Conservation (phyloP, 2,888 invertebrate genomes). For the Geophilus truncorum region DNA sequence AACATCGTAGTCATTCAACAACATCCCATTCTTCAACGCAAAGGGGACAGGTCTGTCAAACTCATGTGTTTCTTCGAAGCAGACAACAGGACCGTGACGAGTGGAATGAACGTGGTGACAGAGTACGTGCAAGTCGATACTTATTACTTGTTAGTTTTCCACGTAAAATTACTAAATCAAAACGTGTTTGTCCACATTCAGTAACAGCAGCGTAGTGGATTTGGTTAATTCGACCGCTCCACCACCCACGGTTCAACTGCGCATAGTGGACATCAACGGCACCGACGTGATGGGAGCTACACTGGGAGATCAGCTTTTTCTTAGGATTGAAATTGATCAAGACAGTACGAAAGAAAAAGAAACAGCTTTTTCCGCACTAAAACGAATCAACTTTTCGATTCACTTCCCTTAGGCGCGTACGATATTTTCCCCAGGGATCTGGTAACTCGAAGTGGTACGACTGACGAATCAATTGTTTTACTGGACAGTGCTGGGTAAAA, state of each 20-base stretch:
- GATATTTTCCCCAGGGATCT: conserved; percentile 65
- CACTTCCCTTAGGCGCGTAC: conserved; percentile 50
- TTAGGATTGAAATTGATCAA: conserved; percentile 58
- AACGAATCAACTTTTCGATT: not conserved
- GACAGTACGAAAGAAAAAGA: conserved; percentile 49
- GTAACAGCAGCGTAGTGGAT: conserved; percentile 37
- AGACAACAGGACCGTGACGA: conserved; percentile 41
- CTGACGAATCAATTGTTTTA: conserved; percentile 28
- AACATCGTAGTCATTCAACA: conserved; percentile 71
- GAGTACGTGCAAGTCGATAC: conserved; percentile 38
- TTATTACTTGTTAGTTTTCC: no score
- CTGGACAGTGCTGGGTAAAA: conserved; percentile 22
- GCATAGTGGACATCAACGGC: conserved; percentile 58
- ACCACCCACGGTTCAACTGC: conserved; percentile 56
- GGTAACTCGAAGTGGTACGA: conserved; percentile 67
- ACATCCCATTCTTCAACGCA: conserved; percentile 76
- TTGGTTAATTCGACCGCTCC: conserved; percentile 53
- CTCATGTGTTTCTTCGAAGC: conserved; percentile 53
- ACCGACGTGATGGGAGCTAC: conserved; percentile 60
- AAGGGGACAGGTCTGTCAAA: conserved; percentile 73
- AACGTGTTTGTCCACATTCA: no score
- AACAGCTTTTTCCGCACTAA: not conserved
- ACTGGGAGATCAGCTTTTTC: conserved; percentile 62
- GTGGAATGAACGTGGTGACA: conserved; percentile 39
- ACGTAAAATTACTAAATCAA: no score